These are phyloP conservation scores for Caenorhabditis angaria DNA, from an alignment of 2,888 invertebrate species.

Conservation along the genomic window DNA sequence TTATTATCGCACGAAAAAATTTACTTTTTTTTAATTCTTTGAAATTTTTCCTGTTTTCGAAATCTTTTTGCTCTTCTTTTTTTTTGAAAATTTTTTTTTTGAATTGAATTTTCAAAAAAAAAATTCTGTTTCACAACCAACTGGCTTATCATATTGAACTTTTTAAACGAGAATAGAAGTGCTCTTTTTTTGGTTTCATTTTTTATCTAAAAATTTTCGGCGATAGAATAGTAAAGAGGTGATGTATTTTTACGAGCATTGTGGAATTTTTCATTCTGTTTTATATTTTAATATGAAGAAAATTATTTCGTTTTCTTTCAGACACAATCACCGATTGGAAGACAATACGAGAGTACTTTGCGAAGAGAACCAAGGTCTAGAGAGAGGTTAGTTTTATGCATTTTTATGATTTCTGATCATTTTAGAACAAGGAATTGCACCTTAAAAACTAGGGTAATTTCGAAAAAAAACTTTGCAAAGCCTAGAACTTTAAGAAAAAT, in stretches of 20 bases:
- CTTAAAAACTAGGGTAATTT: no score
- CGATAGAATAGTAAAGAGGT: neutral
- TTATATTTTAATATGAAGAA: neutral
- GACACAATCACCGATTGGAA: slow-evolving; percentile 41
- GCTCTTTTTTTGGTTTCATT: neutral
- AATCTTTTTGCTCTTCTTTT: neutral
- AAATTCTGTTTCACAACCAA: no score
- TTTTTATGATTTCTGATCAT: neutral
- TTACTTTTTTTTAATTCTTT: neutral
- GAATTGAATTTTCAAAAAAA: no score
- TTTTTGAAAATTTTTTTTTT: neutral
- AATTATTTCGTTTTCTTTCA: slow-evolving; percentile 7
- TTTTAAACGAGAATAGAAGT: neutral
- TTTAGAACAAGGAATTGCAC: neutral
- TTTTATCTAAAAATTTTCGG: neutral
- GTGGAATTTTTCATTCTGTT: slow-evolving; percentile 10
- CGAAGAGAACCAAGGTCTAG: slow-evolving; percentile 31
- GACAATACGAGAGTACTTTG: slow-evolving; percentile 23
- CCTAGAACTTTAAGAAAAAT: neutral
- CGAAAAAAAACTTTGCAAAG: neutral
- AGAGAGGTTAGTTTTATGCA: slow-evolving; percentile 22
- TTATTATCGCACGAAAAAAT: neutral
- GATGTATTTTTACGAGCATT: slow-evolving; percentile 32
- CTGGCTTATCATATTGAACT: neutral
- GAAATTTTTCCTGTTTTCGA: neutral